Conservation (phyloP, 2,888 invertebrate genomes). For the Chaetogeoica ovagalla region DNA sequence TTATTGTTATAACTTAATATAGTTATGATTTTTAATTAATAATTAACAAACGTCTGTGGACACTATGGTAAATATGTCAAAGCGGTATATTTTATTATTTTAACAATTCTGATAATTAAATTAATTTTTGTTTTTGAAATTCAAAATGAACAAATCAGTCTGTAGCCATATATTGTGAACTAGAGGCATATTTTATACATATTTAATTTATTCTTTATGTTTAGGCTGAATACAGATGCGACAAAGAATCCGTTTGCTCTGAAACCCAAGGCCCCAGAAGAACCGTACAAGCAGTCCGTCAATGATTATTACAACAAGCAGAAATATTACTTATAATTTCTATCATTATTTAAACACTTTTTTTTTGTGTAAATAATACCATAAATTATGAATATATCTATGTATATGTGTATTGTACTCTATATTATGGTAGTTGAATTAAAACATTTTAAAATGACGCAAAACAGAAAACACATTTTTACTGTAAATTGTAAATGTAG, state of each 20-base stretch:
- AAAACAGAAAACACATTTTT: too few species aligned
- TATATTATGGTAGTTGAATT: too few species aligned
- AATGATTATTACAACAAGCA: slow-evolving; percentile 25
- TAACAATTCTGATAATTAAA: too few species aligned
- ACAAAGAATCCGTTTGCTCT: slow-evolving; percentile 79
- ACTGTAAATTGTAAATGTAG: too few species aligned
- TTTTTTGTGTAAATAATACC: slow-evolving; percentile 33
- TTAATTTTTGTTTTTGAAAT: not conserved
- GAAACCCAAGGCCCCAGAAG: slow-evolving; percentile 69
- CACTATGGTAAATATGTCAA: too few species aligned
- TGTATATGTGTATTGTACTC: not conserved
- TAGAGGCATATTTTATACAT: not conserved
- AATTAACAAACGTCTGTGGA: too few species aligned
- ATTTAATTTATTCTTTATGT: slow-evolving; percentile 52
- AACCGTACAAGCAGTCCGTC: slow-evolving; percentile 56
- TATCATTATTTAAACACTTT: slow-evolving; percentile 5
- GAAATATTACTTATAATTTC: slow-evolving; percentile 8
- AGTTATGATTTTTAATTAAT: too few species aligned
- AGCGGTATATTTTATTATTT: too few species aligned
- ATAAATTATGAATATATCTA: slow-evolving; percentile 21
- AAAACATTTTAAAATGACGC: too few species aligned
- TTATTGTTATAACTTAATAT: too few species aligned
- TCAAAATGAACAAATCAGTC: too few species aligned
- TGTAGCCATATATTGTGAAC: slow-evolving; percentile 4
- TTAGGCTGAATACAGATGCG: slow-evolving; percentile 77